Base-by-base conservation (phyloP, 2,888 invertebrate genomes). In the Allolobophora icterica region DNA sequence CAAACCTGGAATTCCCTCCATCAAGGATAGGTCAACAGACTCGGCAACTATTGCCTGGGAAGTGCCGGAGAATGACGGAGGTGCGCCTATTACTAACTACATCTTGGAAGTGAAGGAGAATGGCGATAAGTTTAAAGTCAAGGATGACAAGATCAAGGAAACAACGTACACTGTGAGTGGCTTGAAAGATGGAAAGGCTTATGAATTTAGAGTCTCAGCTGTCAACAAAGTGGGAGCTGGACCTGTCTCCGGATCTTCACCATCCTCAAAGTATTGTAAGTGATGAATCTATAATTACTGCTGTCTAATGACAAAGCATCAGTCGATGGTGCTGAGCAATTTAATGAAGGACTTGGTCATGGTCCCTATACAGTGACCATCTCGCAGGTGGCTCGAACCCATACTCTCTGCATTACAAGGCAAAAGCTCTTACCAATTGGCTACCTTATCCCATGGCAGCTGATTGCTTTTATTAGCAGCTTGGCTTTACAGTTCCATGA, bases 171-270 rank as follows among this genome's bases (percentile, higher is more conserved):
- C 91, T 35, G 91, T 94, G n/a, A 94, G 93, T 19, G 98, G 98
- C 94, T 96, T 99, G n/a, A 97, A 97, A 83, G 98, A 98, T 95
- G 98, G 98, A 91, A 98, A 98, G 96, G 97, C 97, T 0, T 98
- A 98, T 94, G 97, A 97, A 94, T 98, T 98, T 96, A 96, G 98
- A 34, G 97, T 98, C 0, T 96, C 97, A 89, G 98, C 98, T 24
- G 96, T 98, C 52, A 98, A 98, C 96, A 97, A 97, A 93, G 99
- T 98, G 2, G 99, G 99, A 24, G 97, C 97, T 0, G 98, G 99
- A n/a, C 90, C 91, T 13, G 90, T 92, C 4, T 93, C 92, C 5
- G 34, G 45, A 15, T 84, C 93, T 24, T 92, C 92, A 24, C 84
- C 89, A 35, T 89, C 92, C 21, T 91, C 92, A 38, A 92, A 93